A percentile compares a stretch with the other conserved stretches of the same genome.
phyloP scores from a whole-genome alignment of 2,113 vertebrate species.

The Mustela lutreola region DNA sequence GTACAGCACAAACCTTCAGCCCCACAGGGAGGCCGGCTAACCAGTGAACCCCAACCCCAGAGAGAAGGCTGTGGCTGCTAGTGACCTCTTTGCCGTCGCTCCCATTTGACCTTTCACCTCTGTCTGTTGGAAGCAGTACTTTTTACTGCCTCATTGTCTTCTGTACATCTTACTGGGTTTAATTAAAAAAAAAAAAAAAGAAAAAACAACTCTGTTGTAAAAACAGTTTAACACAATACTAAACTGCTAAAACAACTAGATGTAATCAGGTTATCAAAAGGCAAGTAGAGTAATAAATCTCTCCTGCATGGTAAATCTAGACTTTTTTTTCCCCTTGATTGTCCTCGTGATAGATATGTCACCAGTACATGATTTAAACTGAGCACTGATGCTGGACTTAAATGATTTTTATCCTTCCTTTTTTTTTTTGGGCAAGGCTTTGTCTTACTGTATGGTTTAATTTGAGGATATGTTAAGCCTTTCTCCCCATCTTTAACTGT shows the following conservation, averaged over 20 bases:
- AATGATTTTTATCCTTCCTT: constrained; percentile 84
- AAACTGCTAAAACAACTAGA: constrained; percentile 93
- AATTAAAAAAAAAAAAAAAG: constrained; percentile 85
- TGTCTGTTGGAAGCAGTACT: constrained; percentile 88
- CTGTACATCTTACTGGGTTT: constrained; percentile 92
- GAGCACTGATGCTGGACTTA: constrained; percentile 90
- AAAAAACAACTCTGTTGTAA: constrained; percentile 87
- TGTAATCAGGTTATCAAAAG: constrained; percentile 94
- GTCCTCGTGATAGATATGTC: constrained; percentile 90
- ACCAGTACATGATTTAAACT: constrained; percentile 87
- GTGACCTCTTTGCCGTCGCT: constrained; percentile 88
- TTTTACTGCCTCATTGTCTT: constrained; percentile 88
- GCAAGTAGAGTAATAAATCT: constrained; percentile 93
- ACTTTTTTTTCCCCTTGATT: constrained; percentile 86
- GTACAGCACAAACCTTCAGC: constrained; percentile 99
- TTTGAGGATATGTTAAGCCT: constrained; percentile 87
- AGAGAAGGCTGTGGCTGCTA: constrained; percentile 99
- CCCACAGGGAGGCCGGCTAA: constrained; percentile 95
- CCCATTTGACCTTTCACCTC: constrained; percentile 88
- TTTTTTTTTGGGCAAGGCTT: constrained; percentile 85
- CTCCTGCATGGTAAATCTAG: constrained; percentile 93
- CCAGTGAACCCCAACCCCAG: constrained; percentile 95
- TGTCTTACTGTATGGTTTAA: constrained; percentile 88
- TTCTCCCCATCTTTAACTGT: constrained; percentile 84
- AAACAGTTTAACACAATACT: constrained; percentile 93